Evolutionary conservation across 2,113 vertebrate species (phyloP), one percentile per base, ranked within the genome.

Genomic region (Mormyrus lacerda): DNA sequence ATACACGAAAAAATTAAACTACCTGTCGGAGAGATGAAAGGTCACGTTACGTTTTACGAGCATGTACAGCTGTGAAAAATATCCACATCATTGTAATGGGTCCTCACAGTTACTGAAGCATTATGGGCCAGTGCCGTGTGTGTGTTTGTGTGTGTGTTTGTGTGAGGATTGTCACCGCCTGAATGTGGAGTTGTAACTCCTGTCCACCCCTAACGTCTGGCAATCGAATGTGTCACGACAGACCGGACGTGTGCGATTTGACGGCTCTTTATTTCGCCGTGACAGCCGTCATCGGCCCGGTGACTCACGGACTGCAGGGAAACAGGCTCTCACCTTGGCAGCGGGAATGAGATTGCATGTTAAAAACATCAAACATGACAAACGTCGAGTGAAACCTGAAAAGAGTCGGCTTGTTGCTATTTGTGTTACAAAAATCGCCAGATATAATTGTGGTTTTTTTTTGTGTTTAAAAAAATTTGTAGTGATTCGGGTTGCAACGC

Each of bases 191-290:
- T 13, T 61, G 19, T 87, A 19, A 61, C 86, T 87, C 15, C 39
- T 65, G 51, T 44, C 55, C 42, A 5, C 31, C 13, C 17, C 48
- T 44, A n/a, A 61, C 4, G 55, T 24, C 35, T 87, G 55, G 42
- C 87, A 61, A 45, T 44, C 55, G 31, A 44, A 65, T 24, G 11
- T 45, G 87, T 87, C 35, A 44, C 31, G 48, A 17, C 21, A 35
- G 53, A 39, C 11, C 11, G n/a, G 31, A 55, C 35, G 42, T 19
- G 21, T 39, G 47, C 42, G 45, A 44, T 31, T 45, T 89, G 88
- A 79, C 88, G 31, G 88, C 39, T 85, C 88, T 87, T 89, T 89
- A 85, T 89, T 85, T 85, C 53, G 83, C 11, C 0, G 35, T 58
- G 76, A 83, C 79, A 85, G 15, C 88, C 58, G 51, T 84, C 79